Conservation (phyloP, 2,797 vertebrate genomes). For the Cossypha niveicapilla region DNA sequence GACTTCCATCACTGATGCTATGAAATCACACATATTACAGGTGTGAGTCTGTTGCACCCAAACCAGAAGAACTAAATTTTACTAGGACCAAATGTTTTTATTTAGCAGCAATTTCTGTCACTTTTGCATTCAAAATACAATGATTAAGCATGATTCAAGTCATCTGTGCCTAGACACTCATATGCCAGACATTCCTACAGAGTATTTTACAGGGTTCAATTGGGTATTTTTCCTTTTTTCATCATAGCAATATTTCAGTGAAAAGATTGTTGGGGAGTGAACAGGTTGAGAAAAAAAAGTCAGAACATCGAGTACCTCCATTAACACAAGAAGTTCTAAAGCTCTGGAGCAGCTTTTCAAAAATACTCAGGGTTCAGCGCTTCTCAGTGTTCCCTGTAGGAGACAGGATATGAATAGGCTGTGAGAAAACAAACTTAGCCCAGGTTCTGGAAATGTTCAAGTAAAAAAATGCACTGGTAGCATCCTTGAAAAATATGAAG, state of each 20-base stretch:
- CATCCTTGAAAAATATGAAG: not conserved
- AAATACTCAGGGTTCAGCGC: not conserved
- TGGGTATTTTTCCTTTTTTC: not conserved
- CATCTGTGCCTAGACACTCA: not conserved
- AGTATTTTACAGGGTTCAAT: not conserved
- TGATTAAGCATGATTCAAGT: not conserved
- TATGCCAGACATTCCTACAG: not conserved
- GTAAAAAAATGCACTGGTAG: not conserved
- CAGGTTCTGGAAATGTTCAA: not conserved
- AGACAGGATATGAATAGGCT: constrained; percentile 9
- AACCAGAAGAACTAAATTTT: not conserved
- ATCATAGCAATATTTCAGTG: not conserved
- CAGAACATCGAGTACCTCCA: not conserved
- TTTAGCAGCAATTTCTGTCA: not conserved
- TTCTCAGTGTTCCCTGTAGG: not conserved
- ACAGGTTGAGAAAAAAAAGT: not conserved
- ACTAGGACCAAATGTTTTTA: not conserved
- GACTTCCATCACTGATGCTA: not conserved
- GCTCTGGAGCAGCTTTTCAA: not conserved
- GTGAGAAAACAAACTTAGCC: not conserved
- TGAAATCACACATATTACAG: not conserved
- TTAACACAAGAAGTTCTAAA: constrained; percentile 1
- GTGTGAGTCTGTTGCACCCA: not conserved
- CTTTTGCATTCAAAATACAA: not conserved
- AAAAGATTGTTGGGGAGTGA: not conserved